Percentiles rank a stretch among this genome's conserved stretches.
Evolutionary conservation across 2,888 invertebrate species (phyloP).

Genomic region (Lordiphosa fenestrarum): DNA sequence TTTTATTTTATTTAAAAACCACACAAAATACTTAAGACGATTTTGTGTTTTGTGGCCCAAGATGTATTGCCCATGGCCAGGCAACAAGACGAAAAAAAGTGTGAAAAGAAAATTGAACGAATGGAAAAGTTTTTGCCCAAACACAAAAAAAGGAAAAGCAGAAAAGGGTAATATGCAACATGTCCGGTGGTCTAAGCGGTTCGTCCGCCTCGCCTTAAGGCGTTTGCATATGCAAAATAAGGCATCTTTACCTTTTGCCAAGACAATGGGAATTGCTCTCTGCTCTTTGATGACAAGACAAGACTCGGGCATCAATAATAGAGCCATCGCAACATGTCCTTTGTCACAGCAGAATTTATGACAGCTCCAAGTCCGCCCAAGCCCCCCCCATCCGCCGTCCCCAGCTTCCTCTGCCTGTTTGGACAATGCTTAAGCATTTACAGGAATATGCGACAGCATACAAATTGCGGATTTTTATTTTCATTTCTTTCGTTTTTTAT

Average conservation of each 20-base stretch:
- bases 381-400: too few species aligned
- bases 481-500: constrained; percentile 46
- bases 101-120: constrained; percentile 54
- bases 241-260: constrained; percentile 62
- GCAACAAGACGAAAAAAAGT: constrained; percentile 43
- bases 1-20: constrained; percentile 73
- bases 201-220: constrained; percentile 31
- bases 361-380: constrained; percentile 30
- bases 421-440: constrained; percentile 62
- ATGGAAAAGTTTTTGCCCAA: constrained; percentile 43
- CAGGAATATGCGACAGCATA: constrained; percentile 71
- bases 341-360: constrained; percentile 58
- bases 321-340: constrained; percentile 51
- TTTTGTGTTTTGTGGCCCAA: constrained; percentile 73
- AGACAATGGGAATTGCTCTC: constrained; percentile 49
- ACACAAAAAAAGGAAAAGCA: background rate
- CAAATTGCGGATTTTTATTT: constrained; percentile 73
- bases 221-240: constrained; percentile 64
- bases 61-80: constrained; percentile 68
- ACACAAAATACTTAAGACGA: constrained; percentile 76
- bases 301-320: constrained; percentile 60
- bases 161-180: constrained; percentile 64
- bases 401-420: constrained; percentile 9
- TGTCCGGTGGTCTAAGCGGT: constrained; percentile 67
- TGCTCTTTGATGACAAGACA: constrained; percentile 53